A percentile compares a stretch with the other conserved stretches of the same genome.
phyloP scores from a whole-genome alignment of 2,113 vertebrate species.

The Alligator sinensis region DNA sequence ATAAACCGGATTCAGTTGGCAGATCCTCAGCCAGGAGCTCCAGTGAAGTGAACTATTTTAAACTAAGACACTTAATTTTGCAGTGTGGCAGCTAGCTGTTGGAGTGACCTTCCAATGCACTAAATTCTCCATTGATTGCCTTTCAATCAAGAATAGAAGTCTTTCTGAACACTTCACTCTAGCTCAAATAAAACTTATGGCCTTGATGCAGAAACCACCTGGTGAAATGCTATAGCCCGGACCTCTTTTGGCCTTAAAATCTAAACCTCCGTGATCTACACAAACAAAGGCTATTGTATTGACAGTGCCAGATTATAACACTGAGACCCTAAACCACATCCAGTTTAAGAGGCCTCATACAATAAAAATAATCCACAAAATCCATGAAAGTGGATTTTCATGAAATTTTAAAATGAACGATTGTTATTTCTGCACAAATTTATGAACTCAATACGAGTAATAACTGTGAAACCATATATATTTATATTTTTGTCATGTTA shows the following conservation, averaged over 20 bases:
- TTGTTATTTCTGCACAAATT: no score
- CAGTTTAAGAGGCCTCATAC: no score
- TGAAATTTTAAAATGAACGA: no score
- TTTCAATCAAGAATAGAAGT: not conserved
- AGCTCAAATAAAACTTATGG: not conserved
- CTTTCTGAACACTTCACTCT: not conserved
- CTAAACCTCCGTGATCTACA: not conserved
- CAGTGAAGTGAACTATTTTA: slow-evolving; percentile 32
- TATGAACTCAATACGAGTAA: no score
- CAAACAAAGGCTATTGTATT: not conserved
- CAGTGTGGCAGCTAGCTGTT: not conserved
- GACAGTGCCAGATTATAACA: not conserved
- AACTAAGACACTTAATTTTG: slow-evolving; percentile 15
- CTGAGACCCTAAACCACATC: no score
- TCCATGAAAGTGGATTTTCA: no score
- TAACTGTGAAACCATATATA: no score
- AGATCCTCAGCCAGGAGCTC: slow-evolving; percentile 27
- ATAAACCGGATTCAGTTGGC: not conserved
- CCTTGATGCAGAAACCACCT: not conserved
- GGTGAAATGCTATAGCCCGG: not conserved
- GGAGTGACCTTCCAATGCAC: not conserved
- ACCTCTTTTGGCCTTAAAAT: slow-evolving; percentile 16
- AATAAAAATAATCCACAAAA: no score
- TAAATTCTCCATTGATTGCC: not conserved
- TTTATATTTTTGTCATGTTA: no score